phyloP scores from a whole-genome alignment of 2,797 vertebrate species.

The Loris lydekkerianus region DNA sequence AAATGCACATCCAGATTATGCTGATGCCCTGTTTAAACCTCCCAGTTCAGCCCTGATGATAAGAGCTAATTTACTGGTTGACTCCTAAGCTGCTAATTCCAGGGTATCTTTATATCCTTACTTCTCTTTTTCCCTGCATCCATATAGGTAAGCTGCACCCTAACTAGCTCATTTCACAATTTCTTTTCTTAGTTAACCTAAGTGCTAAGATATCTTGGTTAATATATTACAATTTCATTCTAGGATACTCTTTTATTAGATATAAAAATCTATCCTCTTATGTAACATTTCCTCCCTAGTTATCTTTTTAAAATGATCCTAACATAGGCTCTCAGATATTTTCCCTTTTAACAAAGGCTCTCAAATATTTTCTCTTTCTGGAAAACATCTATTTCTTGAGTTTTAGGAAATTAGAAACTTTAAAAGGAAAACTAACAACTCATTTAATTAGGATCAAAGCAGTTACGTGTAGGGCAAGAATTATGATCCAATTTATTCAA shows the following conservation, averaged over 20 bases:
- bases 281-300: background rate
- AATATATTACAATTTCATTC: slow-evolving; percentile 35
- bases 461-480: background rate
- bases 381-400: background rate
- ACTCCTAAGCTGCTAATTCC: background rate
- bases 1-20: background rate
- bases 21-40: background rate
- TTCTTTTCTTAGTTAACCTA: background rate
- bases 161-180: background rate
- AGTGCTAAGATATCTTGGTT: background rate
- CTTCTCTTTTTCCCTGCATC: background rate
- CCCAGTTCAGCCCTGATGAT: background rate
- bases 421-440: background rate
- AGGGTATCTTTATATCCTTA: background rate
- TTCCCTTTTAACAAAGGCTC: background rate
- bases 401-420: background rate
- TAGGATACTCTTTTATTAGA: background rate
- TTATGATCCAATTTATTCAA: background rate
- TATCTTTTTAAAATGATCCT: background rate
- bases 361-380: background rate
- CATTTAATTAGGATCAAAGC: background rate
- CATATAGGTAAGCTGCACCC: background rate
- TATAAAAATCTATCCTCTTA: background rate
- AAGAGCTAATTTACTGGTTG: background rate
- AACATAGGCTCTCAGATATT: background rate